Percentiles rank a stretch among this genome's conserved stretches.
phyloP scores from a whole-genome alignment of 2,797 vertebrate genomes.

The Varecia variegata region DNA sequence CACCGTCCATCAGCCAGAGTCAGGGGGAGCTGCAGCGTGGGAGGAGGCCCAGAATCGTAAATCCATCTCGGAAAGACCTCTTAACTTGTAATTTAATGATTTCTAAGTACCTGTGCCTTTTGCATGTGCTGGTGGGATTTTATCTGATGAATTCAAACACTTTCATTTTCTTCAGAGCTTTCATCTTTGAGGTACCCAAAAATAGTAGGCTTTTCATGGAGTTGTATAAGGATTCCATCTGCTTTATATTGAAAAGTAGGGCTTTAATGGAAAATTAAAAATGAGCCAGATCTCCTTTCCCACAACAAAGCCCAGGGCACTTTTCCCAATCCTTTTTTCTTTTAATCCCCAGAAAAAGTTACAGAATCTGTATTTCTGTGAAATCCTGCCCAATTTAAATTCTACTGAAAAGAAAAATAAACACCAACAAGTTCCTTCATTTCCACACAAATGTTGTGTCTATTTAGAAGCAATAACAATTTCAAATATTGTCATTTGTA shows the following conservation, averaged over 20 bases:
- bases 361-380: constrained; percentile 51
- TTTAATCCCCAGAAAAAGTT: constrained; percentile 55
- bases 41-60: neutral
- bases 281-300: constrained; percentile 59
- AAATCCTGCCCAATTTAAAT: constrained; percentile 56
- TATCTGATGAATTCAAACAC: constrained; percentile 59
- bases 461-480: neutral
- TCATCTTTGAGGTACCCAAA: constrained; percentile 63
- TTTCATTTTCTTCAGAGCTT: constrained; percentile 70
- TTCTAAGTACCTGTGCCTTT: constrained; percentile 46
- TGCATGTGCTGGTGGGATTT: constrained; percentile 38
- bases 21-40: neutral
- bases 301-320: constrained; percentile 61
- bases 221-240: constrained; percentile 78
- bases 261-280: constrained; percentile 74
- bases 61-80: neutral
- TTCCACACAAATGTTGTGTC: neutral
- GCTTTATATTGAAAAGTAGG: constrained; percentile 75
- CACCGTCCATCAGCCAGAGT: neutral
- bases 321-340: constrained; percentile 59
- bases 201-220: constrained; percentile 71
- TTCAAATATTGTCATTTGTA: constrained; percentile 29
- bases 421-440: neutral
- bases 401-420: constrained; percentile 39
- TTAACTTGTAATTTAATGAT: constrained; percentile 41